Evolutionary conservation across 2,797 vertebrate genomes (phyloP).

Genomic region (Rhynchonycteris naso): DNA sequence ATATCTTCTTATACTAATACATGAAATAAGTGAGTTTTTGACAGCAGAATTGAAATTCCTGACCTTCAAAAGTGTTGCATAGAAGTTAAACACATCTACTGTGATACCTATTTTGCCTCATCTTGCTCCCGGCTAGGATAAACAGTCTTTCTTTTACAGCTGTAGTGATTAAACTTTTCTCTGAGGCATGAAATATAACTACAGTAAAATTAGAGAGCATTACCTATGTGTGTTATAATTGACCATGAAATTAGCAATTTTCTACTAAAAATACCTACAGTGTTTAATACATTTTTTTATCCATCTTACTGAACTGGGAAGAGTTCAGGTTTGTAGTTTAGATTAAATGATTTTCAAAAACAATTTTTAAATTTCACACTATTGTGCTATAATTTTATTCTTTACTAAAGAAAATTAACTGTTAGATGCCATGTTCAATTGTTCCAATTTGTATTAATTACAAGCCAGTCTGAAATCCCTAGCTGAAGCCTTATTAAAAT

Average conservation of each 20-base stretch:
- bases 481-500: constrained; percentile 53
- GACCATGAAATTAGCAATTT: constrained; percentile 66
- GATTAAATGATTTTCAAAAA: constrained; percentile 36
- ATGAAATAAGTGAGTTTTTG: not conserved
- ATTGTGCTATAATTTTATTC: constrained; percentile 8
- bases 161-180: constrained; percentile 62
- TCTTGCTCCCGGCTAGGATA: not conserved
- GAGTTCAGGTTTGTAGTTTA: constrained; percentile 4
- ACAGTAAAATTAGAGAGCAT: constrained; percentile 56
- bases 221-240: constrained; percentile 54
- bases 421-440: not conserved
- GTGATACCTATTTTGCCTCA: not conserved
- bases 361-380: not conserved
- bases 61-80: not conserved
- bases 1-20: not conserved
- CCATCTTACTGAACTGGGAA: not conserved
- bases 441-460: constrained; percentile 69
- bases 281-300: not conserved
- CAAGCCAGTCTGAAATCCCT: constrained; percentile 39
- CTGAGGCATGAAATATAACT: constrained; percentile 70
- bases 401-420: constrained; percentile 56
- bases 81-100: not conserved
- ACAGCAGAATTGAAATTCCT: not conserved
- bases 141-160: constrained; percentile 32
- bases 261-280: constrained; percentile 19